phyloP scores from a whole-genome alignment of 2,113 vertebrate species.

The Elachura formosa region DNA sequence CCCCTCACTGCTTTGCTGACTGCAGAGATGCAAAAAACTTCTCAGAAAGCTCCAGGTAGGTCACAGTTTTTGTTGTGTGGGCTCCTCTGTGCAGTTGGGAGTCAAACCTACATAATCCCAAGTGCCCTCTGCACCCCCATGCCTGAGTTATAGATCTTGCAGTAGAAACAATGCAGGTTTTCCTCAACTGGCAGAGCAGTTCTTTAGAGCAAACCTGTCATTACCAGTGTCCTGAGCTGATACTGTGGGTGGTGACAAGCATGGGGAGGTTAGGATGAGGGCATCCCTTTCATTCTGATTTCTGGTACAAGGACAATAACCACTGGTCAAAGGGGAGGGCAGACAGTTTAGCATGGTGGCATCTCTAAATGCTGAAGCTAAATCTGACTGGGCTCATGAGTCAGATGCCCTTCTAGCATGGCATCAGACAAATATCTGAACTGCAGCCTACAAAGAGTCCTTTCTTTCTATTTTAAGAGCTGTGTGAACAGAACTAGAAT shows the following conservation, averaged over 20 bases:
- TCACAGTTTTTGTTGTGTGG: neutral
- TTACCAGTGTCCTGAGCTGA: neutral
- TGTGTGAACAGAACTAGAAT: slow-evolving; percentile 37
- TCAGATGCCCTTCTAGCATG: slow-evolving; percentile 19
- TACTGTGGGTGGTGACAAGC: neutral
- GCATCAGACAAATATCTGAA: slow-evolving; percentile 30
- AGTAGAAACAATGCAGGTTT: neutral
- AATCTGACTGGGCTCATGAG: neutral
- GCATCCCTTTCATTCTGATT: neutral
- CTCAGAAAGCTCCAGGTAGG: neutral
- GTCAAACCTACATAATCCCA: neutral
- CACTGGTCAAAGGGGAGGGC: neutral
- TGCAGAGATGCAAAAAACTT: neutral
- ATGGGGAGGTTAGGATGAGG: slow-evolving; percentile 16
- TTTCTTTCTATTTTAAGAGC: slow-evolving; percentile 56
- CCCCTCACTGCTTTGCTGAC: neutral
- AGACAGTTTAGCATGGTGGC: neutral
- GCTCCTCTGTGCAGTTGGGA: neutral
- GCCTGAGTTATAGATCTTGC: neutral
- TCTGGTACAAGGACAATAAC: neutral
- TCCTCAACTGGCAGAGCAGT: neutral
- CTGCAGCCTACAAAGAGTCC: slow-evolving; percentile 16
- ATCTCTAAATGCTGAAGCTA: neutral
- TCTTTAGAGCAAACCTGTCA: neutral
- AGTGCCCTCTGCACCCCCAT: neutral